Base-by-base conservation (phyloP, 64 coral and sea anemone species). In the Pocillopora verrucosa region DNA sequence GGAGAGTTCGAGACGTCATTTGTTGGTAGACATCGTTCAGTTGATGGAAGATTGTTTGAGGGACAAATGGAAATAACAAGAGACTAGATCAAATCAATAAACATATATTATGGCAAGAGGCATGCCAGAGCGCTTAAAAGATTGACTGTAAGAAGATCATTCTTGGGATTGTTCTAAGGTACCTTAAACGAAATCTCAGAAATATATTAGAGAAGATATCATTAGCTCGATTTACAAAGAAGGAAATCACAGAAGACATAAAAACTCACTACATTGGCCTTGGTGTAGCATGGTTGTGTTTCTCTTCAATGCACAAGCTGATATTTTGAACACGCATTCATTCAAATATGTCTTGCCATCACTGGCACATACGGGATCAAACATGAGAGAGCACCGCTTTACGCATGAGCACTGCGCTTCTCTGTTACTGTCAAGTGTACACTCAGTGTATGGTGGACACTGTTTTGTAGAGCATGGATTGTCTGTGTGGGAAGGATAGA, bases 191-290 rank as follows among this genome's bases (percentile, higher is more conserved):
- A 61, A 61, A 35, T 58, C 10, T 26, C 36, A 68, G 19, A 17
- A 36, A 5, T 7, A 51, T 51, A 30, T 30, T 30, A 0, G 30
- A 0, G 1, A 51, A 0, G 7, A 51, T 1, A 51, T 51, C 41
- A 51, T 51, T 51, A 51, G 3, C 41, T 51, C 7, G 0, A 51
- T 7, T 51, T 7, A 51, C 59, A 61, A 34, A 82, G 26, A 82
- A 61, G 12, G 9, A 34, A 10, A 65, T 5, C 4, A 41, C 10
- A 84, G 10, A 68, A 67, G 61, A 84, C 20, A 37, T n/a, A 0
- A n/a, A 17, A 36, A 98, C 96, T 95, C 90, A 99, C 97, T 91
- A 65, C 93, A 94, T 11, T 60, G 61, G 41, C 93, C 93, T 75
- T 19, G 20, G 60, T 90, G 89, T 56, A 90, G 51, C 12, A 91